Conservation (phyloP, 1,140 invertebrate species). For the Ceratosolen fusciceps region DNA sequence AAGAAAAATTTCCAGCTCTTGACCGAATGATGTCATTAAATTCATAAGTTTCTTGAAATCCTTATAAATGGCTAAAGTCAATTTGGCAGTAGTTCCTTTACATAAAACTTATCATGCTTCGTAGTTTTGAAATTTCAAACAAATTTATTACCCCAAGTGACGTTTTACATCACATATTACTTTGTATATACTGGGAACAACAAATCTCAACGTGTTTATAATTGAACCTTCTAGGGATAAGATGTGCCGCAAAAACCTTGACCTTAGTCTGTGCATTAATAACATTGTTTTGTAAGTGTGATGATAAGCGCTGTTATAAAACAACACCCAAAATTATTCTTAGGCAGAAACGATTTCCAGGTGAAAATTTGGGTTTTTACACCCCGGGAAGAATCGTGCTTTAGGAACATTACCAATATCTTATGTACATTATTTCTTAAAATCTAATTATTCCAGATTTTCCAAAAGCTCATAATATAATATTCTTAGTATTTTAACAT, state of each 20-base stretch:
- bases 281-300: background rate
- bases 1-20: background rate
- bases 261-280: background rate
- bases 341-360: background rate
- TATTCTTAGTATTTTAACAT: no score
- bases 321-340: background rate
- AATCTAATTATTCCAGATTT: background rate
- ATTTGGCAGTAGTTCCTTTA: no score
- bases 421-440: background rate
- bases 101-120: no score
- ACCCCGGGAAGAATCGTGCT: background rate
- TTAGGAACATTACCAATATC: no score
- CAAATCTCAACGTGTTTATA: background rate
- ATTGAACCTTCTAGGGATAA: background rate
- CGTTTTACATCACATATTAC: background rate
- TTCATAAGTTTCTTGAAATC: no score
- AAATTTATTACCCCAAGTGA: background rate
- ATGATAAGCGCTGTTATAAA: conserved; percentile 9
- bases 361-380: background rate
- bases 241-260: background rate
- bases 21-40: no score
- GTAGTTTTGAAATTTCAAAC: background rate
- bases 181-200: background rate
- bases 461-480: background rate
- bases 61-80: no score